These are phyloP conservation scores for Cuculus canorus DNA, from an alignment of 2,797 vertebrate genomes.

Conservation along the genomic window DNA sequence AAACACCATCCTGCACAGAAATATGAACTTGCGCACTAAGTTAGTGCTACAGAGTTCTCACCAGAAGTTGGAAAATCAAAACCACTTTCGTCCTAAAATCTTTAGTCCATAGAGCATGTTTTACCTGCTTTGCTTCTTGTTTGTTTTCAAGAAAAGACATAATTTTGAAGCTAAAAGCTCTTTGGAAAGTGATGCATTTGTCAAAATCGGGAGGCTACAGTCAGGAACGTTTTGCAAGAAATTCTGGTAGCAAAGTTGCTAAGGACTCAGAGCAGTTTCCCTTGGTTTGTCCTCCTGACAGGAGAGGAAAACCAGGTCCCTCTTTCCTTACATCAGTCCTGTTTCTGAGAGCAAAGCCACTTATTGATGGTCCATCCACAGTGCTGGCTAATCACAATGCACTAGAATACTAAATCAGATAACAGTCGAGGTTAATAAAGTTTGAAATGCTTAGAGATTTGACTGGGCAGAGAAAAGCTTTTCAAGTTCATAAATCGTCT, in stretches of 20 bases:
- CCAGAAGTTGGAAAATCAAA: not conserved
- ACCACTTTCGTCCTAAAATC: not conserved
- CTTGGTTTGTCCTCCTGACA: not conserved
- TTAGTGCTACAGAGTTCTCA: not conserved
- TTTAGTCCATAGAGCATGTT: not conserved
- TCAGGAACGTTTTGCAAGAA: not conserved
- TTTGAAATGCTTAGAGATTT: not conserved
- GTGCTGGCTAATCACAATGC: not conserved
- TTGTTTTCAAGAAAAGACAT: not conserved
- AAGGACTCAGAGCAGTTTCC: not conserved
- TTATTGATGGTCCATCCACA: not conserved
- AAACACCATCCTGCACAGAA: not conserved
- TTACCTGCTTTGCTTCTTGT: not conserved
- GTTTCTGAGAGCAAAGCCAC: not conserved
- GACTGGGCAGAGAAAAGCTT: not conserved
- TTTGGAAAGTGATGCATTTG: not conserved
- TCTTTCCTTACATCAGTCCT: not conserved
- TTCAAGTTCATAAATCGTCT: not conserved
- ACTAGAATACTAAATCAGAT: not conserved
- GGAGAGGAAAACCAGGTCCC: not conserved
- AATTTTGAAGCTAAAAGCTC: not conserved
- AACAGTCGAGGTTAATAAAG: not conserved
- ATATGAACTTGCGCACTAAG: not conserved
- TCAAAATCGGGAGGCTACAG: not conserved
- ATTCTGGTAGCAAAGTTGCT: not conserved